Evolutionary conservation across 1,140 invertebrate genomes (phyloP), one percentile per base, ranked within the genome.

Genomic region (Anoplophora glabripennis): DNA sequence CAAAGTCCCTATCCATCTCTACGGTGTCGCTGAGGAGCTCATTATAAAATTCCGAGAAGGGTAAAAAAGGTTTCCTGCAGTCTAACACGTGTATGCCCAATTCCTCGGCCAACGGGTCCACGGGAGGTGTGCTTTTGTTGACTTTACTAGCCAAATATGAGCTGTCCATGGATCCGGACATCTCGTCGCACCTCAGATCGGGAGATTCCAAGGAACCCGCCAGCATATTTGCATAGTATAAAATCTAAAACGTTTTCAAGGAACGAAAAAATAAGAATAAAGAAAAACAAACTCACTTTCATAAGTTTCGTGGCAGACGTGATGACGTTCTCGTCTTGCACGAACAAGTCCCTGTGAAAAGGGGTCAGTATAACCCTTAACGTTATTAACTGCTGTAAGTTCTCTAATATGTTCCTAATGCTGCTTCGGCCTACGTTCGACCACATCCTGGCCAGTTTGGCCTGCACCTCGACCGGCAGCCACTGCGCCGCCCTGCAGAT

Each of bases 1-100:
- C 87, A 79, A 93, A 95, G 77, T 96, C 94, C 71, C 89, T 87
- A 74, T 95, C 91, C 87, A 96, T 93, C 76, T 95, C 92, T 51
- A 96, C 87, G 49, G 86, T 85, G 74, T 96, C 93, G 76, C 93
- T 95, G 1, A 96, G 78, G 2, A 90, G 87, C 75, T 96, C 94
- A 72, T 97, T 96, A 72, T 96, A 93, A 77, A 96, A 97, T 63
- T 96, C 93, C 44, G 87, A 84, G 71, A 92, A 92, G 17, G 89
- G 84, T 73, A 96, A 84, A 63, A 88, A 82, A 33, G 94, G 92
- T 68, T 84, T 85, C 37, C 93, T 82, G 69, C 89, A 88, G 71
- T 96, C 90, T 57, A 95, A 74, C 11, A 88, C 83, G 63, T 85
- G 84, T 52, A 96, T 81, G 68, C 84, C 83, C 53, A 96, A 79